phyloP scores from a whole-genome alignment of 92 coral and sea anemone species.

The Hydrozoanthus gracilis region DNA sequence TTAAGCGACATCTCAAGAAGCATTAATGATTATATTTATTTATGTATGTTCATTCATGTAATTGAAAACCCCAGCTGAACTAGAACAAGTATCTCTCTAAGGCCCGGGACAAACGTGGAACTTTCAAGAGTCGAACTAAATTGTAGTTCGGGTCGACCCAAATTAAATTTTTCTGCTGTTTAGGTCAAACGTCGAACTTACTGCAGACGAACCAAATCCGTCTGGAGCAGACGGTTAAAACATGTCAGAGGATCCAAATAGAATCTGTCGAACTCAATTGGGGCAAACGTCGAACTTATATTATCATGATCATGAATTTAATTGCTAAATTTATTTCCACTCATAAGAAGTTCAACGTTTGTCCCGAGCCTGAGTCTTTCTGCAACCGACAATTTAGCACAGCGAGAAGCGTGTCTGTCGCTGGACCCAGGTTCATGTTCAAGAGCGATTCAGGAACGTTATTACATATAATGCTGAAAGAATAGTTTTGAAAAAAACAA shows the following conservation, averaged over 20 bases:
- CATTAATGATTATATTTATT: slow-evolving; percentile 10
- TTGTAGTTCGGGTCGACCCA: neutral
- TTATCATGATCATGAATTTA: slow-evolving; percentile 6
- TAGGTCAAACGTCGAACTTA: neutral
- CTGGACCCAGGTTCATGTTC: slow-evolving; percentile 17
- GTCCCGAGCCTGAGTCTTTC: neutral
- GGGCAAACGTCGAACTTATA: too few relatives aligned
- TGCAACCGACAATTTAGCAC: slow-evolving; percentile 10
- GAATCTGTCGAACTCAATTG: neutral
- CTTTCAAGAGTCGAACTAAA: neutral
- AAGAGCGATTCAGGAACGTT: slow-evolving; percentile 11
- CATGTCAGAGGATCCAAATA: neutral
- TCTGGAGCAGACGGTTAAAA: neutral
- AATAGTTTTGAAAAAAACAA: slow-evolving; percentile 10
- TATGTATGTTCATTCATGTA: slow-evolving; percentile 8
- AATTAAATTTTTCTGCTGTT: too few relatives aligned
- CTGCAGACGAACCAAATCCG: neutral
- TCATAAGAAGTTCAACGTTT: neutral
- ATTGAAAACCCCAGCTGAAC: neutral
- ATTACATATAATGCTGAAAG: slow-evolving; percentile 7
- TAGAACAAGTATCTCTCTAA: slow-evolving; percentile 5
- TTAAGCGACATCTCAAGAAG: slow-evolving; percentile 1
- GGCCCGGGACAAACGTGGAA: slow-evolving; percentile 9
- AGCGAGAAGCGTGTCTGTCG: slow-evolving; percentile 14
- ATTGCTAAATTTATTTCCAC: neutral